phyloP scores from a whole-genome alignment of 92 coral and sea anemone genomes.

The Bergia sp. region DNA sequence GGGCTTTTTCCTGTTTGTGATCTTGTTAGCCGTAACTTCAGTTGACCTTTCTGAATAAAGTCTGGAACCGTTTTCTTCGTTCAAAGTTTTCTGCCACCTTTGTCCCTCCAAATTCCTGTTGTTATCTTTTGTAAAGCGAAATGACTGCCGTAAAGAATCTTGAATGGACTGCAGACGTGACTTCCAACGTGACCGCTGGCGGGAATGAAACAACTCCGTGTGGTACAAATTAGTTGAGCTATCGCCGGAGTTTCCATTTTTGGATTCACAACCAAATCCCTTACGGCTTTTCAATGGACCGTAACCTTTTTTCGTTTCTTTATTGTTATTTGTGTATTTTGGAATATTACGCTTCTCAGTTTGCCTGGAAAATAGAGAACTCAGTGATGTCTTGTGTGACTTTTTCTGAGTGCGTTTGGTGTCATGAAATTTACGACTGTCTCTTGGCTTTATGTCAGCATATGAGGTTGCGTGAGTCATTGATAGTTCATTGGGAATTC shows the following conservation, averaged over 20 bases:
- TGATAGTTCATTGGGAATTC: slow-evolving; percentile 1
- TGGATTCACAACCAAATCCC: not conserved
- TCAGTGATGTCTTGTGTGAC: slow-evolving; percentile 14
- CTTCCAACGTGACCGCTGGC: slow-evolving; percentile 19
- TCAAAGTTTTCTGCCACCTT: not conserved
- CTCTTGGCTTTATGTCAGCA: not conserved
- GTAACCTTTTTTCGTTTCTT: not conserved
- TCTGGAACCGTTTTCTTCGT: not conserved
- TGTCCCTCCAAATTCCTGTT: slow-evolving; percentile 27
- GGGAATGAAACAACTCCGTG: not conserved
- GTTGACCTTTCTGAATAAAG: slow-evolving; percentile 2
- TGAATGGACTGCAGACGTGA: slow-evolving; percentile 22
- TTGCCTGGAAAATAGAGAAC: slow-evolving; percentile 20
- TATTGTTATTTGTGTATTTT: not conserved
- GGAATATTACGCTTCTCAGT: not conserved
- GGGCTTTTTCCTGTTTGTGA: not conserved
- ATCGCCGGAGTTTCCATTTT: slow-evolving; percentile 10
- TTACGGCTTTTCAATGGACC: not conserved
- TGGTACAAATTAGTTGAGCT: slow-evolving; percentile 9
- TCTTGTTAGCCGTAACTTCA: not conserved
- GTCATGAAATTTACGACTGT: not conserved
- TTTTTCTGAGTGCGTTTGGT: not conserved
- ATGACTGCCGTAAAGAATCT: slow-evolving; percentile 13
- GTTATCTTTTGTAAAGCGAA: slow-evolving; percentile 27
- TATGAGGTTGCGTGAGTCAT: slow-evolving; percentile 23